Evolutionary conservation across 2,797 vertebrate species (phyloP).

Genomic region (Neomorphus geoffroyi): DNA sequence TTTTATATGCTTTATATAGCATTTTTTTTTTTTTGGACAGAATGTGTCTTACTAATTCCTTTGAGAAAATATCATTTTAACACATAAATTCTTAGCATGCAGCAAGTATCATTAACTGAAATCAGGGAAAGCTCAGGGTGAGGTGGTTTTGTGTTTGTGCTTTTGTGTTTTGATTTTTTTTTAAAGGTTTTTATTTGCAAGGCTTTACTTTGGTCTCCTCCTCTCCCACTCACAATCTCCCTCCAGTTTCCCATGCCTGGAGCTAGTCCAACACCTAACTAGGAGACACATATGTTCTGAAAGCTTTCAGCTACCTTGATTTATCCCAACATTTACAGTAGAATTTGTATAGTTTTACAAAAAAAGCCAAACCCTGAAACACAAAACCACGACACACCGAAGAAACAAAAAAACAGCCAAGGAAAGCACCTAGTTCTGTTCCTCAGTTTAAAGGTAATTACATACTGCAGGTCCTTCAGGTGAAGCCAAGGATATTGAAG

Average conservation of each 20-base stretch:
- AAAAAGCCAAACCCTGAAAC: neutral
- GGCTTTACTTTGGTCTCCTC: neutral
- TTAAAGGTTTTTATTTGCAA: neutral
- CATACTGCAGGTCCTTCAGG: neutral
- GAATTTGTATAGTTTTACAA: neutral
- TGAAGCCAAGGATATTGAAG: neutral
- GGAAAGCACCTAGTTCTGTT: fast-evolving
- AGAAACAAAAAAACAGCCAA: neutral
- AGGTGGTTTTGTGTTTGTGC: fast-evolving
- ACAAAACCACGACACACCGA: neutral
- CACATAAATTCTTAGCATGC: neutral
- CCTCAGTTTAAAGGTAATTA: neutral
- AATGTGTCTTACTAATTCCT: neutral
- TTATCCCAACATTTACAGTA: neutral
- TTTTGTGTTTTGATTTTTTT: neutral
- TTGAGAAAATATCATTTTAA: neutral
- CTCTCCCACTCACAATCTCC: neutral
- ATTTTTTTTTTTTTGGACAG: neutral
- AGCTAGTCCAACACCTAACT: neutral
- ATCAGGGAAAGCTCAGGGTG: neutral
- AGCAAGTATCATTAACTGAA: neutral
- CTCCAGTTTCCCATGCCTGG: neutral
- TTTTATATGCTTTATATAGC: neutral
- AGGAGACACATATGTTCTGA: neutral
- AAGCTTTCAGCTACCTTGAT: neutral